Conservation (phyloP, 37 sponge, comb jelly and placozoan species). For the Eunapius fragilis region DNA sequence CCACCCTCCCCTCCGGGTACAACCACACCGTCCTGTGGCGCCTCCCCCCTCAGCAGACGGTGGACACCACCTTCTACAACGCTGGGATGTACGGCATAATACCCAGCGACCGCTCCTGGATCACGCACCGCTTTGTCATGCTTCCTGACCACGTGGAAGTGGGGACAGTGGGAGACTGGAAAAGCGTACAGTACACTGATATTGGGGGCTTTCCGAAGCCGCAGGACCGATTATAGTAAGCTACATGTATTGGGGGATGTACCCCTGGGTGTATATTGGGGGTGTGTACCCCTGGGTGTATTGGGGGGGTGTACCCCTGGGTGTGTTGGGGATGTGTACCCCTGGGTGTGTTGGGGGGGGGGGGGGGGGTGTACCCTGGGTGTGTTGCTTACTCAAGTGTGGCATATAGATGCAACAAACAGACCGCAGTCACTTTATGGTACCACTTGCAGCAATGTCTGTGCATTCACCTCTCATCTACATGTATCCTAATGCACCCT, state of each 20-base stretch:
- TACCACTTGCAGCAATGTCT: too few species aligned
- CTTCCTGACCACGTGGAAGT: constrained; percentile 63
- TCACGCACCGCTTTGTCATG: constrained; percentile 65
- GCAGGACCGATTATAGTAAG: neutral
- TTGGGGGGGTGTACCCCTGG: too few species aligned
- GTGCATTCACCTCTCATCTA: too few species aligned
- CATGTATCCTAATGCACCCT: too few species aligned
- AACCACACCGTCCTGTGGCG: constrained; percentile 54
- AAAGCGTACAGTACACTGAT: constrained; percentile 36
- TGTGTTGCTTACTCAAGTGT: too few species aligned
- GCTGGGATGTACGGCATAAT: constrained; percentile 43
- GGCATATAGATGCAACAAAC: too few species aligned
- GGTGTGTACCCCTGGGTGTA: too few species aligned
- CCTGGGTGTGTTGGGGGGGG: too few species aligned
- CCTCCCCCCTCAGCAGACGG: constrained; percentile 34
- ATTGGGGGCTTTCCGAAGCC: constrained; percentile 14
- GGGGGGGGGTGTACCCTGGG: too few species aligned
- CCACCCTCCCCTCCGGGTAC: constrained; percentile 53
- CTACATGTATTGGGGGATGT: neutral
- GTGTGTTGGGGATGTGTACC: too few species aligned
- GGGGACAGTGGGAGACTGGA: constrained; percentile 36
- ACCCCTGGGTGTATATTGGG: too few species aligned
- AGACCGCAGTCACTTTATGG: too few species aligned
- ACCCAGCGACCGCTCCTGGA: constrained; percentile 4
- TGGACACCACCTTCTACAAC: constrained; percentile 59